These are phyloP conservation scores for Ephestia elutella DNA, from an alignment of 1,140 invertebrate species.

Conservation along the genomic window DNA sequence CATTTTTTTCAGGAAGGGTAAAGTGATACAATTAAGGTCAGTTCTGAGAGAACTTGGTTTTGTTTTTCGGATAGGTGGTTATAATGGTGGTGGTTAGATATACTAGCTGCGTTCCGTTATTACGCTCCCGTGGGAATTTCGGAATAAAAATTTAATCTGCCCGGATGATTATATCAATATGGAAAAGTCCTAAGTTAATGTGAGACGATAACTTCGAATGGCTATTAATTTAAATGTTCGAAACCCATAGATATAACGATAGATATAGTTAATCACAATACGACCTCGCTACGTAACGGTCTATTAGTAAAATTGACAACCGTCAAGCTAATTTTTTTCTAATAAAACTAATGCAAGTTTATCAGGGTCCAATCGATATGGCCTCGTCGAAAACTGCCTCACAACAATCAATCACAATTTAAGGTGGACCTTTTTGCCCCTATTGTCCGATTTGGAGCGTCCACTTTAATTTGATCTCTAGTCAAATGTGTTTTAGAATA, in stretches of 20 bases:
- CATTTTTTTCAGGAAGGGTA: not conserved
- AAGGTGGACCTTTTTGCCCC: constrained; percentile 36
- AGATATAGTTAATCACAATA: not conserved
- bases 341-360: constrained; percentile 58
- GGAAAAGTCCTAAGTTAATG: no score
- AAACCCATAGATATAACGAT: not conserved
- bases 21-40: not conserved
- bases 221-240: not conserved
- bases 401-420: constrained; percentile 59
- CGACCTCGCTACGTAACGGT: not conserved
- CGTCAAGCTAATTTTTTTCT: constrained; percentile 31
- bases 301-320: constrained; percentile 8
- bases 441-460: constrained; percentile 30
- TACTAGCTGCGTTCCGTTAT: no score
- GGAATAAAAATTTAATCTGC: no score
- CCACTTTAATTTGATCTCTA: constrained; percentile 25
- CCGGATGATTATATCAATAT: no score
- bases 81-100: not conserved
- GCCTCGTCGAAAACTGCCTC: constrained; percentile 27
- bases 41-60: not conserved
- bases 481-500: not conserved
- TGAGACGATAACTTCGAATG: no score
- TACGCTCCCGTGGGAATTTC: no score
- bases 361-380: constrained; percentile 52
- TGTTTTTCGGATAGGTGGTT: not conserved